Conservation (phyloP, 2,797 vertebrate genomes). For the Clarias fuscus region DNA sequence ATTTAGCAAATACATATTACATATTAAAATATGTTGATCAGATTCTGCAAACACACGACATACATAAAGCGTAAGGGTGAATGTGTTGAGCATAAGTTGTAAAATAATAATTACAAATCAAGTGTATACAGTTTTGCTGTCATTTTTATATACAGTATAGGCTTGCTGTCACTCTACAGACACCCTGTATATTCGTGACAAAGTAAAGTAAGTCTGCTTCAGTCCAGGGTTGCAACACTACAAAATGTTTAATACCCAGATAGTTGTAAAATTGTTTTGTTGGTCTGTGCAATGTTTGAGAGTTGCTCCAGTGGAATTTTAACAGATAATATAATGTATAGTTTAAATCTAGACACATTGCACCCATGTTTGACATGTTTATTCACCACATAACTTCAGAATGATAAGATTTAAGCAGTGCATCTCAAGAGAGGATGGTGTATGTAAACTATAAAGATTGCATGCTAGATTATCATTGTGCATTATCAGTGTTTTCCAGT, state of each 20-base stretch:
- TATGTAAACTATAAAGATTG: slow-evolving; percentile 48
- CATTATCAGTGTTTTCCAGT: slow-evolving; percentile 40
- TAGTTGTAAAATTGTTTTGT: not conserved
- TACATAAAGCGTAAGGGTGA: not conserved
- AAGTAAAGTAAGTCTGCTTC: too few species aligned
- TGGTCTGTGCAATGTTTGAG: not conserved
- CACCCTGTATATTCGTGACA: not conserved
- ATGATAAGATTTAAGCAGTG: not conserved
- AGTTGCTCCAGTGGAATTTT: not conserved
- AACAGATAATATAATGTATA: slow-evolving; percentile 26
- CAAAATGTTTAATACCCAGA: not conserved
- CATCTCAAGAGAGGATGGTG: slow-evolving; percentile 32
- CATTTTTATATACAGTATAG: too few species aligned
- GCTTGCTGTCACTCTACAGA: not conserved
- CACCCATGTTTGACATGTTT: not conserved
- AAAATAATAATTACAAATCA: not conserved
- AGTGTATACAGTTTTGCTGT: too few species aligned
- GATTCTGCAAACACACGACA: not conserved
- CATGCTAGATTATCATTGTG: slow-evolving; percentile 51
- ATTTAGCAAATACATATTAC: not conserved
- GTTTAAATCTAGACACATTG: slow-evolving; percentile 13
- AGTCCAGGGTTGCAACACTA: not conserved
- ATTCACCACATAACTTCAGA: not conserved
- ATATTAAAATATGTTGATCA: not conserved
- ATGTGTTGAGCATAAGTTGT: not conserved